phyloP scores from a whole-genome alignment of 2,888 invertebrate species.

The Eristalis arbustorum region DNA sequence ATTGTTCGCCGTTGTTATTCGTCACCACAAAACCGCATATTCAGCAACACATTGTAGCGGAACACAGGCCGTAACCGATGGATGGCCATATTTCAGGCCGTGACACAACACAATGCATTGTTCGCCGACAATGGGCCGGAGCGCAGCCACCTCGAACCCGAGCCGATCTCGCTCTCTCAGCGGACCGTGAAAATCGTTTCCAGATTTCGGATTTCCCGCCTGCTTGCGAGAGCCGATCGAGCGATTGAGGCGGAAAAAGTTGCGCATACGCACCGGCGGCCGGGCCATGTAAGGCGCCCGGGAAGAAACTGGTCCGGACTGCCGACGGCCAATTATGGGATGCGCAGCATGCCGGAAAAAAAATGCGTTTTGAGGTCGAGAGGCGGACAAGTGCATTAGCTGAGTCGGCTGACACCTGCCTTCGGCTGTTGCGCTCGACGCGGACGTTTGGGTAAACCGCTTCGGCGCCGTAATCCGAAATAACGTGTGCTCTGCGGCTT shows the following conservation, averaged over 20 bases:
- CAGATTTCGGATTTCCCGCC: neutral
- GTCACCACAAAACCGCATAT: slow-evolving; percentile 54
- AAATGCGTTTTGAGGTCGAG: neutral
- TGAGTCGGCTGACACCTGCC: neutral
- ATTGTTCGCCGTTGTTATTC: neutral
- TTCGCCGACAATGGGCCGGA: neutral
- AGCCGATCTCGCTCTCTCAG: neutral
- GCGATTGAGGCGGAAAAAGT: neutral
- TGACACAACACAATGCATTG: neutral
- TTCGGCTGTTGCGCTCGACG: neutral
- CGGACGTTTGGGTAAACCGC: neutral
- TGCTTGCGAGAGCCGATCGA: neutral
- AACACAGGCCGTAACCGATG: neutral
- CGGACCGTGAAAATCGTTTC: neutral
- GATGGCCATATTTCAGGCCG: neutral
- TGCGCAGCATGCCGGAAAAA: neutral
- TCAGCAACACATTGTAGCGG: neutral
- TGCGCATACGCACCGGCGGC: neutral
- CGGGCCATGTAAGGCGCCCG: neutral
- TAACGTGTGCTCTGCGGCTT: slow-evolving; percentile 49
- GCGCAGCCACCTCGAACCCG: neutral
- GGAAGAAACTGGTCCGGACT: neutral
- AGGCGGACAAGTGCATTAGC: neutral
- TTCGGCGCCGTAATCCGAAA: slow-evolving; percentile 38
- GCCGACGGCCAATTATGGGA: neutral